These are phyloP conservation scores for Carollia perspicillata DNA, from an alignment of 2,113 vertebrate species.

Conservation along the genomic window DNA sequence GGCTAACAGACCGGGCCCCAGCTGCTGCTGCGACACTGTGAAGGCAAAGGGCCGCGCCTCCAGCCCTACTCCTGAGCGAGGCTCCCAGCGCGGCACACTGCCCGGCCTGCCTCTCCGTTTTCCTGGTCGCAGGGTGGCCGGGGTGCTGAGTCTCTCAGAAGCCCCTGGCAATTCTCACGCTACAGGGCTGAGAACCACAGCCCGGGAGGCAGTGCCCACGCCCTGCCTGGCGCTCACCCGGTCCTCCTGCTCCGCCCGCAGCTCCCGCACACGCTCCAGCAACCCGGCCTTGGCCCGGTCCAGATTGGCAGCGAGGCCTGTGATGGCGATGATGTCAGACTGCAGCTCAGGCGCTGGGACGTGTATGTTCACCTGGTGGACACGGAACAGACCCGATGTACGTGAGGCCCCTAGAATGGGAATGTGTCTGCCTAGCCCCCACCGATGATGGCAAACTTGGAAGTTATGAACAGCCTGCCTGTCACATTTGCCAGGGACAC, in stretches of 20 bases:
- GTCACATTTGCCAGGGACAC: not conserved
- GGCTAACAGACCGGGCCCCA: rapidly evolving
- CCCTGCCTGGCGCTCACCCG: slow-evolving; percentile 82
- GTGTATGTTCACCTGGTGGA: slow-evolving; percentile 94
- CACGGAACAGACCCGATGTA: rapidly evolving
- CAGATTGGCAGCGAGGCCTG: slow-evolving; percentile 90
- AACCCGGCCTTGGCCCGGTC: slow-evolving; percentile 94
- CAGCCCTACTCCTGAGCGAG: rapidly evolving
- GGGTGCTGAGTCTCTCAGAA: not conserved
- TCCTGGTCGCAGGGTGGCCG: rapidly evolving
- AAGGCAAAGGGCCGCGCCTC: too few relatives aligned
- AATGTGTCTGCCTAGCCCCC: not conserved
- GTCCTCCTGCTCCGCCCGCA: slow-evolving; percentile 96
- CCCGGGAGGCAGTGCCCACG: not conserved
- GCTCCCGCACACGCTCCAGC: slow-evolving; percentile 93
- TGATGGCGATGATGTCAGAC: slow-evolving; percentile 93
- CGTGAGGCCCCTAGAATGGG: rapidly evolving
- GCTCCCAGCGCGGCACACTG: too few relatives aligned
- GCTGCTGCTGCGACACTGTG: rapidly evolving
- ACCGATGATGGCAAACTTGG: rapidly evolving
- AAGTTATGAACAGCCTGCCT: not conserved
- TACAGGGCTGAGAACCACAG: not conserved
- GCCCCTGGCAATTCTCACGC: too few relatives aligned
- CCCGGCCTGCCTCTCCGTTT: rapidly evolving
- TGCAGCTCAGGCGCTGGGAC: slow-evolving; percentile 97